Evolutionary conservation across 1,140 invertebrate species (phyloP), one percentile per base, ranked within the genome.

Genomic region (Gryllus bimaculatus): DNA sequence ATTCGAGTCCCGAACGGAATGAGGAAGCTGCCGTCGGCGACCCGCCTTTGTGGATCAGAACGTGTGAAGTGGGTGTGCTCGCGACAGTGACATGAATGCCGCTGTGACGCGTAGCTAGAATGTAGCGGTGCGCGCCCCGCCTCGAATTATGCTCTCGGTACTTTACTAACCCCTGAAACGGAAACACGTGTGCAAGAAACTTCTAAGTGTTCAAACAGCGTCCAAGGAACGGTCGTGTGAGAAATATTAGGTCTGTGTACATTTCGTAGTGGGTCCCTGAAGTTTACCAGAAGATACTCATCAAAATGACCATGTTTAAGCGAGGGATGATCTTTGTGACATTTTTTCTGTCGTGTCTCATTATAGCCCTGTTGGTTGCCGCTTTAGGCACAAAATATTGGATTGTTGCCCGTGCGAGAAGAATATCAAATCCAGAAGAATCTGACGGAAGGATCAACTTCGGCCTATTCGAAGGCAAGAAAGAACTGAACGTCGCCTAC

Each of bases 381-480:
- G 93, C 94, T 47, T 85, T 98, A 79, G 94, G 93, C 0, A 97
- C 95, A 0, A 93, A 95, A 82, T 91, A 94, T 82, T 98, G 96
- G 96, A 90, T 96, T 2, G 91, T 92, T 48, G 93, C 95, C 0
- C 89, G 87, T 80, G 93, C 95, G 3, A 90, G 90, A 75, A 86
- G 92, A 80, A 88, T 89, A 0, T 88, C 88, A 0, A 93, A 93
- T 84, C 89, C 92, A 0, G 83, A 87, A 81, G 90, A 92, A 81
- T 94, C 93, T 74, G 91, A 91, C 76, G 95, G 94, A 5, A 88
- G 89, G 81, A 90, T 97, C 74, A 90, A 93, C 83, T 94, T 96
- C 83, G 95, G 95, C 0, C 87, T 97, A 0, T 94, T 97, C 83
- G 90, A 93, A 81, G 95, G 95, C 0, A 91, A 90, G 78, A 95